Evolutionary conservation across 1,140 invertebrate species (phyloP).

Genomic region (Drosophila albomicans): DNA sequence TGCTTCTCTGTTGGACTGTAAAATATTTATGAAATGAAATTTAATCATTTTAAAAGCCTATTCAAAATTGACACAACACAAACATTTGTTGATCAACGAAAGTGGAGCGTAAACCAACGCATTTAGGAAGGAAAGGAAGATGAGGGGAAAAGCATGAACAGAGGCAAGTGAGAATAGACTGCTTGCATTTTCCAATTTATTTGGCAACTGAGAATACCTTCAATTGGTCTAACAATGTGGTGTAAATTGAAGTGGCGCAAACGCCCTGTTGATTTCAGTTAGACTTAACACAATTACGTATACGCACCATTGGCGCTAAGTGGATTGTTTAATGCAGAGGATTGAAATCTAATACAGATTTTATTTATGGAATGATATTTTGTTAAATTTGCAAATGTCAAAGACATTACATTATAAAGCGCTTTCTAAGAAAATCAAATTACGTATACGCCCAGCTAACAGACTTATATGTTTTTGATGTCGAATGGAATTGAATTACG

Average conservation of each 20-base stretch:
- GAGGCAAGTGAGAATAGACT: background rate
- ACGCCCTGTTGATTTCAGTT: background rate
- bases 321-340: background rate
- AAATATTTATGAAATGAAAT: slow-evolving; percentile 70
- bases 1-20: slow-evolving; percentile 15
- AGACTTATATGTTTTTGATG: background rate
- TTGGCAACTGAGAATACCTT: background rate
- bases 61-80: slow-evolving; percentile 70
- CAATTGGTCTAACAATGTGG: background rate
- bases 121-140: background rate
- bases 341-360: background rate
- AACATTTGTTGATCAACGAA: slow-evolving; percentile 49
- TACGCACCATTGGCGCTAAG: background rate
- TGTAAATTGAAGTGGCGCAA: background rate
- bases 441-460: slow-evolving; percentile 1
- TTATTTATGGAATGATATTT: background rate
- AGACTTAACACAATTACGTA: background rate
- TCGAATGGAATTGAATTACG: background rate
- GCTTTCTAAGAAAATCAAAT: background rate
- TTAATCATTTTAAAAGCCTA: slow-evolving; percentile 79
- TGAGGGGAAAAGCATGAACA: background rate
- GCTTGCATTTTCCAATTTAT: background rate
- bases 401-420: background rate
- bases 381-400: background rate
- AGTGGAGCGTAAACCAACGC: slow-evolving; percentile 13